These are phyloP conservation scores for Arenaria interpres DNA, from an alignment of 2,113 vertebrate genomes.

Conservation along the genomic window DNA sequence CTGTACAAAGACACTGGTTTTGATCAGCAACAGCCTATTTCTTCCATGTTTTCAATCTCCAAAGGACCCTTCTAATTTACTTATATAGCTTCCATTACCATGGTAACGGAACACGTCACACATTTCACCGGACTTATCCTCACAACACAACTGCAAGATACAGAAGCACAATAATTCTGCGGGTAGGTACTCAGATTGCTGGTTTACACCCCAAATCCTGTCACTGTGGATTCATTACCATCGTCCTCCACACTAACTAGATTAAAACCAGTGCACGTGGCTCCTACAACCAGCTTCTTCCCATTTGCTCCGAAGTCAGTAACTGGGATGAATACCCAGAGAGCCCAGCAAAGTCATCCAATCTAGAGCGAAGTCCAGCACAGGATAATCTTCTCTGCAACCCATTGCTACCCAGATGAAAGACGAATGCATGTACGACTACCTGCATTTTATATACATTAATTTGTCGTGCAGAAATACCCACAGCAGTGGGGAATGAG, in stretches of 20 bases:
- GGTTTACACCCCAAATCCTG: not conserved
- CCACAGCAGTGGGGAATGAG: not conserved
- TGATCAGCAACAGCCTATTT: not conserved
- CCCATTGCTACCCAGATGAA: accelerated
- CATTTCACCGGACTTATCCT: not conserved
- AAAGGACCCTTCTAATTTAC: not conserved
- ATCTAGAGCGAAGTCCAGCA: accelerated
- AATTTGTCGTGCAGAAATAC: not conserved
- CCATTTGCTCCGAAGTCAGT: not conserved
- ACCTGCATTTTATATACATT: not conserved
- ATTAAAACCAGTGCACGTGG: not conserved
- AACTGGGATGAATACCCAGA: too few species aligned
- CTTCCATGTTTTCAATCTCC: not conserved
- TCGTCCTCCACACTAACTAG: not conserved
- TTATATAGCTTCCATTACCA: not conserved
- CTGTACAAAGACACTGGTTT: not conserved
- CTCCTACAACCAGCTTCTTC: not conserved
- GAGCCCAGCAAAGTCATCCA: not conserved
- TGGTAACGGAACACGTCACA: not conserved
- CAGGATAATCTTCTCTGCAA: not conserved
- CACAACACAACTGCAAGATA: not conserved
- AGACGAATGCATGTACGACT: not conserved
- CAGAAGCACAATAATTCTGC: not conserved
- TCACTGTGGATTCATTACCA: not conserved
- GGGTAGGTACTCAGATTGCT: not conserved